phyloP scores from a whole-genome alignment of 1,140 invertebrate genomes.

The Hypsibius dujardini region DNA sequence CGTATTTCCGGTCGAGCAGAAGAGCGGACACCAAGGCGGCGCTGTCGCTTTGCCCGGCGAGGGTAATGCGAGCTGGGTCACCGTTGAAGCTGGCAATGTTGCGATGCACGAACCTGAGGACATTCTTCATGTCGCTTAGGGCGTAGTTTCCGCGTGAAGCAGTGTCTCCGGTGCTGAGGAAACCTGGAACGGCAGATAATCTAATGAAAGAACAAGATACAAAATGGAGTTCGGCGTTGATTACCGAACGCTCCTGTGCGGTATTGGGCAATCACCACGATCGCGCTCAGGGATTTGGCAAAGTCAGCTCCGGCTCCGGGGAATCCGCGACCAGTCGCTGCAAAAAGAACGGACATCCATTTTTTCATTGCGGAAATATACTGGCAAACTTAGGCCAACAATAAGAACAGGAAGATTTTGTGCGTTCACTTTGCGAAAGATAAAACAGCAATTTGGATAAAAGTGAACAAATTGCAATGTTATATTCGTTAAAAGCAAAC shows the following conservation, averaged over 20 bases:
- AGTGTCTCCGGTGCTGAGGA: constrained; percentile 46
- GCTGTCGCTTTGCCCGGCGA: constrained; percentile 49
- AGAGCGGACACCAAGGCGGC: constrained; percentile 43
- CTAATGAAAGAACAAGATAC: constrained; percentile 19
- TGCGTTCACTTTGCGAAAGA: too few species aligned
- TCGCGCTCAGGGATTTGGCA: constrained; percentile 25
- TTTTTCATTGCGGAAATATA: too few species aligned
- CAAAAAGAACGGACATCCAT: too few species aligned
- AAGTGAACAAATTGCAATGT: too few species aligned
- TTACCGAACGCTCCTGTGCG: constrained; percentile 28
- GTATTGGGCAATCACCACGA: constrained; percentile 32
- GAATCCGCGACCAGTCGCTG: too few species aligned
- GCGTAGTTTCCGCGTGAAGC: constrained; percentile 52
- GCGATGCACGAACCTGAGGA: constrained; percentile 48
- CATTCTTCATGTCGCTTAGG: constrained; percentile 49
- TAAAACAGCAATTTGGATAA: too few species aligned
- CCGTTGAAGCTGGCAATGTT: constrained; percentile 54
- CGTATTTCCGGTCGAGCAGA: constrained; percentile 30
- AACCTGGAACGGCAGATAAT: constrained; percentile 34
- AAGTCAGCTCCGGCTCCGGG: constrained; percentile 19
- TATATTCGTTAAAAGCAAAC: too few species aligned
- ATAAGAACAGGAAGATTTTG: too few species aligned
- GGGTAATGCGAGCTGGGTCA: constrained; percentile 46
- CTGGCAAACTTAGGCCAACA: too few species aligned
- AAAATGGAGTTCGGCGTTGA: constrained; percentile 24